Conservation (phyloP, 2,888 invertebrate species). For the Protophormia terraenovae region DNA sequence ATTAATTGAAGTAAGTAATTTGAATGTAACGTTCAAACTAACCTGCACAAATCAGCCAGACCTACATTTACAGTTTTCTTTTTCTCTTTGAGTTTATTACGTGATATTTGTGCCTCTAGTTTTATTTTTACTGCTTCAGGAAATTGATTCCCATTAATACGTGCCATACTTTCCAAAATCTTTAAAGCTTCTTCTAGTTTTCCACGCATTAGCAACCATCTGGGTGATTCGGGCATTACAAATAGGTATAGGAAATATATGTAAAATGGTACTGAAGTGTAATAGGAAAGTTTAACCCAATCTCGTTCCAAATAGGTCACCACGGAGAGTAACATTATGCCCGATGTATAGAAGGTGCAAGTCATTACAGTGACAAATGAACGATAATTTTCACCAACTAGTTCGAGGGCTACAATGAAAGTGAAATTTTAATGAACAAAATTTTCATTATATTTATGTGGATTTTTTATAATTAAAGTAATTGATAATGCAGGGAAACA, state of each 20-base stretch:
- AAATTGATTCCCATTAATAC: slow-evolving; percentile 88
- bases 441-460: no score
- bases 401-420: slow-evolving; percentile 89
- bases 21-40: neutral
- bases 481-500: no score
- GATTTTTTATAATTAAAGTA: no score
- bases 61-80: slow-evolving; percentile 82
- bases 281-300: slow-evolving; percentile 91
- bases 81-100: slow-evolving; percentile 84
- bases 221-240: slow-evolving; percentile 93
- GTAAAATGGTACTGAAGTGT: slow-evolving; percentile 92
- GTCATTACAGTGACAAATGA: slow-evolving; percentile 96
- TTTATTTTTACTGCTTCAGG: slow-evolving; percentile 88
- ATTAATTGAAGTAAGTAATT: neutral
- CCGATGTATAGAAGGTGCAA: slow-evolving; percentile 93
- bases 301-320: slow-evolving; percentile 92
- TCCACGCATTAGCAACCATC: slow-evolving; percentile 94
- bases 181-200: slow-evolving; percentile 90
- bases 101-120: slow-evolving; percentile 87
- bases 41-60: slow-evolving; percentile 79
- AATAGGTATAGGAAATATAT: slow-evolving; percentile 92
- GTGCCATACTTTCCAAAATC: slow-evolving; percentile 89
- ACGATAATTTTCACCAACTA: slow-evolving; percentile 94
- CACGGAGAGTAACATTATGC: slow-evolving; percentile 90
- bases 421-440: neutral